Conservation (phyloP, 37 sponge, comb jelly and placozoan genomes). For the Corticium candelabrum region DNA sequence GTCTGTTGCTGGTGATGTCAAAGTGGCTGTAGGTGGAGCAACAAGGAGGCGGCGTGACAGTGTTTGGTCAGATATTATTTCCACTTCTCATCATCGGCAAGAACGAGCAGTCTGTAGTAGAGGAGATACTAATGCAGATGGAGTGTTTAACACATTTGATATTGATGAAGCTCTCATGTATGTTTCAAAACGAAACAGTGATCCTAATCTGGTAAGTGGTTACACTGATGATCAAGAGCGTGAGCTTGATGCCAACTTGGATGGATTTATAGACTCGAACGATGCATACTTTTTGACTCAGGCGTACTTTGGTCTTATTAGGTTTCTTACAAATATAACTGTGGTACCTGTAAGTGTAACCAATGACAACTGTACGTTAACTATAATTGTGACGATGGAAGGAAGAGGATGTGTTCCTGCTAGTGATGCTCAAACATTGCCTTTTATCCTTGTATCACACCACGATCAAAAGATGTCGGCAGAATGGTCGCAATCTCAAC, state of each 20-base stretch:
- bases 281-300: background rate
- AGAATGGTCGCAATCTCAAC: background rate
- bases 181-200: background rate
- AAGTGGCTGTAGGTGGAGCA: background rate
- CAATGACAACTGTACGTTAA: conserved; percentile 20
- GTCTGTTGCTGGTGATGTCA: background rate
- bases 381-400: conserved; percentile 21
- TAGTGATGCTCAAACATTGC: background rate
- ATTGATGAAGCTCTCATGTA: background rate
- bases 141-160: background rate
- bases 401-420: conserved; percentile 10
- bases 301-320: conserved; percentile 18
- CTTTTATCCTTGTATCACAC: background rate
- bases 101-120: background rate
- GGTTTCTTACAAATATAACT: conserved; percentile 12
- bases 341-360: conserved; percentile 13
- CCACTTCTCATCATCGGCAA: background rate
- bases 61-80: background rate
- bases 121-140: background rate
- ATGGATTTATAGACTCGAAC: background rate
- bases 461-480: background rate
- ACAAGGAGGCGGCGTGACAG: background rate
- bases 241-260: conserved; percentile 7
- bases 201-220: background rate
- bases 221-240: background rate